Percentiles rank a stretch among this genome's conserved stretches.
Conservation (phyloP, 53 echinoderm and acorn worm genomes). For the Paelopatides confundens region DNA sequence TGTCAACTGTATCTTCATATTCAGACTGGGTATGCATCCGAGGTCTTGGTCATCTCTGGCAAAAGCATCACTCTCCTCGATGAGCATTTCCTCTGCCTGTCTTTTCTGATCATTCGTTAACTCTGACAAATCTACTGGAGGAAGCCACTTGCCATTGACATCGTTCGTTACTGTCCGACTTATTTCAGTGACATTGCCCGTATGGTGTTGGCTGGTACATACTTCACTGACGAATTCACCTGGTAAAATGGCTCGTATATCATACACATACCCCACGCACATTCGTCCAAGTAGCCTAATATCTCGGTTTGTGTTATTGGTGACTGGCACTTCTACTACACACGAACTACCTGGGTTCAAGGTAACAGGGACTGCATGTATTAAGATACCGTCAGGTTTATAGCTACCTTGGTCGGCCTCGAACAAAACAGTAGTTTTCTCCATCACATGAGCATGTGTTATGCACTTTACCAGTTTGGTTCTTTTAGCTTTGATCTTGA, state of each 20-base stretch:
- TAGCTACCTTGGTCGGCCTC: conserved; percentile 22
- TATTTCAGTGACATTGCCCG: background rate
- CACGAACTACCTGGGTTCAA: conserved; percentile 20
- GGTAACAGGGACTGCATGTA: conserved; percentile 3
- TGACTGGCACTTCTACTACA: conserved; percentile 7
- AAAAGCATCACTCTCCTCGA: conserved; percentile 56
- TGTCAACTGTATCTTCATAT: conserved; percentile 52
- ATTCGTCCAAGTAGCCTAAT: conserved; percentile 21
- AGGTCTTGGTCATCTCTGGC: conserved; percentile 56
- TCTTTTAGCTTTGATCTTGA: background rate
- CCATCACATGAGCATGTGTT: background rate
- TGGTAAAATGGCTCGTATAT: conserved; percentile 18
- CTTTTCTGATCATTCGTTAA: background rate
- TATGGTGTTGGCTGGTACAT: background rate
- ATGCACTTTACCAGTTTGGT: background rate
- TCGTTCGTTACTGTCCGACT: background rate
- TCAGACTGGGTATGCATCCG: conserved; percentile 37
- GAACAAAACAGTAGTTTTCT: conserved; percentile 16
- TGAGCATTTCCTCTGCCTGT: conserved; percentile 42
- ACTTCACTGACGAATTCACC: conserved; percentile 1
- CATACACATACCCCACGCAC: conserved; percentile 34
- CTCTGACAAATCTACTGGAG: conserved; percentile 16
- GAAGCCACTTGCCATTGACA: conserved; percentile 20
- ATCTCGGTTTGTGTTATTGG: conserved; percentile 33
- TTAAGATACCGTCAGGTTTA: conserved; percentile 4